Percentiles rank a stretch among this genome's conserved stretches.
Conservation (phyloP, 2,888 invertebrate species). For the Camponotus fellah region DNA sequence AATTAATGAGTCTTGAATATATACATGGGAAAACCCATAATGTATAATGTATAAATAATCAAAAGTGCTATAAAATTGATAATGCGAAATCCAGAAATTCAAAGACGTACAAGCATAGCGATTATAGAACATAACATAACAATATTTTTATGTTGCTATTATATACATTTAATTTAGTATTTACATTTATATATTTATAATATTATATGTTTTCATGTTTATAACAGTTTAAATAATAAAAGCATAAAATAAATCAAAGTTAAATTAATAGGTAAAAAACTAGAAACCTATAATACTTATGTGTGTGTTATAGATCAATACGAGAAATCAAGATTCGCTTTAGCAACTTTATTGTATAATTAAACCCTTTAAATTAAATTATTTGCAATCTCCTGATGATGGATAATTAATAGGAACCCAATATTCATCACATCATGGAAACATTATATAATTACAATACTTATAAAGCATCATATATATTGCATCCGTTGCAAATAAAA, state of each 20-base stretch:
- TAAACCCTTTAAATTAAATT: background rate
- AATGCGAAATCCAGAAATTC: background rate
- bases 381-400: background rate
- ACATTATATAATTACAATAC: background rate
- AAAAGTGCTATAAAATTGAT: background rate
- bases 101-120: background rate
- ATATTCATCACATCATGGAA: background rate
- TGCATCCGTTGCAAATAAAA: background rate
- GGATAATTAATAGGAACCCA: background rate
- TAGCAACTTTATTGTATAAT: slow-evolving; percentile 3
- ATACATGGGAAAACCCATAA: background rate
- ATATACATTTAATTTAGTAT: background rate
- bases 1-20: background rate
- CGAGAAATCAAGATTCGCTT: background rate
- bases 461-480: slow-evolving; percentile 1
- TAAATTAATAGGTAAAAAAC: background rate
- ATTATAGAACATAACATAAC: background rate
- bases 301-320: background rate
- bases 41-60: background rate
- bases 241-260: background rate
- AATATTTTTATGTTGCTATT: background rate
- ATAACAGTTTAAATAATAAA: background rate
- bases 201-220: no score
- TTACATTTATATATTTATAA: background rate
- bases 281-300: background rate